These are phyloP conservation scores for Trachurus trachurus DNA, from an alignment of 2,797 vertebrate species.

Conservation along the genomic window DNA sequence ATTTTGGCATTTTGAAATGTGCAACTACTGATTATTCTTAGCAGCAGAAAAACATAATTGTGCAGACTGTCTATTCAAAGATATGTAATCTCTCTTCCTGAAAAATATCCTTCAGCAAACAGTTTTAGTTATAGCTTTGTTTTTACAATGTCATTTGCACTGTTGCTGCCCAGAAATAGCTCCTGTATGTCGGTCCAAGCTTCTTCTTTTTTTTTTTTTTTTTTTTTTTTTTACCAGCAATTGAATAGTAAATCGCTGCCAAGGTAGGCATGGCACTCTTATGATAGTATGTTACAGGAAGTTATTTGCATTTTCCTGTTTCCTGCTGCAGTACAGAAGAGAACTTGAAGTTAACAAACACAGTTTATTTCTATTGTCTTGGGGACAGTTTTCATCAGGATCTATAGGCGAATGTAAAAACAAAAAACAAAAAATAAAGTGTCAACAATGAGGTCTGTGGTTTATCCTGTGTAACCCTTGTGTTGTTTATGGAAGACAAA, in stretches of 20 bases:
- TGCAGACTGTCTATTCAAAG: not conserved
- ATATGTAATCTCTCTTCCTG: not conserved
- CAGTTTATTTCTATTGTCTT: not conserved
- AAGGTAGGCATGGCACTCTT: not conserved
- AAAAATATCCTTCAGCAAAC: not conserved
- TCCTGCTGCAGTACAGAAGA: not conserved
- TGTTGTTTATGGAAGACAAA: not conserved
- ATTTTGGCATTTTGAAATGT: not conserved
- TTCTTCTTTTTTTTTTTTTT: too few relatives aligned
- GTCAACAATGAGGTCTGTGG: not conserved
- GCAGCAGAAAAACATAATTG: accelerated
- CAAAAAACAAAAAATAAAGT: not conserved
- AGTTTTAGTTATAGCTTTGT: not conserved
- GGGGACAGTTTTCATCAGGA: not conserved
- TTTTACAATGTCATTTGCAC: not conserved
- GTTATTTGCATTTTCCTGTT: not conserved
- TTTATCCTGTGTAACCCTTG: not conserved
- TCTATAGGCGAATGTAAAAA: not conserved
- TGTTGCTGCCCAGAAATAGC: not conserved
- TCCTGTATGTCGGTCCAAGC: not conserved
- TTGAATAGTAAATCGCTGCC: constrained; percentile 2
- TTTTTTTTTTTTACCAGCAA: not conserved
- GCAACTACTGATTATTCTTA: not conserved
- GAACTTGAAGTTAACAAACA: not conserved
- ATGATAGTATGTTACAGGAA: not conserved